Evolutionary conservation across 2,888 invertebrate genomes (phyloP).

Genomic region (Archaeoteleia sp.): DNA sequence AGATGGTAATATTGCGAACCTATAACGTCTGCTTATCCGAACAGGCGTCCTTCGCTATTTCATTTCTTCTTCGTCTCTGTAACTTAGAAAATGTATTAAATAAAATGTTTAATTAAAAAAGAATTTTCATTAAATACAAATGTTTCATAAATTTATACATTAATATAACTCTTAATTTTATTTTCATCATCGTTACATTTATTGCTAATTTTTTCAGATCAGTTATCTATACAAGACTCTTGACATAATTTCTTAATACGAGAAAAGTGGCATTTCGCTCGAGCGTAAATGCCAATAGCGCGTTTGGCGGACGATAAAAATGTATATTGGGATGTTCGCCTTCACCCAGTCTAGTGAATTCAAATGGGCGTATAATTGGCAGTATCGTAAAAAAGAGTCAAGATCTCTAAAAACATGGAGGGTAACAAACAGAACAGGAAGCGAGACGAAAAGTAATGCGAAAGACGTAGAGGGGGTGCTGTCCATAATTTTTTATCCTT

Average conservation of each 20-base stretch:
- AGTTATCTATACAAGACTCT: constrained; percentile 32
- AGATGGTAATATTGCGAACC: constrained; percentile 11
- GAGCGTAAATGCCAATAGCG: constrained; percentile 44
- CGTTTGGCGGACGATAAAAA: constrained; percentile 59
- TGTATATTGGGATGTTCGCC: constrained; percentile 68
- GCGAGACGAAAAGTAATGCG: constrained; percentile 54
- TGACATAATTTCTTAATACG: constrained; percentile 42
- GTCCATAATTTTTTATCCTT: constrained; percentile 72
- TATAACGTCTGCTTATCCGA: too few relatives aligned
- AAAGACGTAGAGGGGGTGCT: constrained; percentile 49
- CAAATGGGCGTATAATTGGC: constrained; percentile 75
- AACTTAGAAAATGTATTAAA: too few relatives aligned
- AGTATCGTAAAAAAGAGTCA: constrained; percentile 74
- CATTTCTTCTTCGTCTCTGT: too few relatives aligned
- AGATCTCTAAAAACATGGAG: constrained; percentile 53
- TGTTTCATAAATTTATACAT: too few relatives aligned
- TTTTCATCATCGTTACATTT: too few relatives aligned
- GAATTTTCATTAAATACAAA: too few relatives aligned
- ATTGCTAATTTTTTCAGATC: constrained; percentile 27
- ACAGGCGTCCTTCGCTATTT: too few relatives aligned
- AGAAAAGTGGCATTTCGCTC: constrained; percentile 26
- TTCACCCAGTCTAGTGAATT: constrained; percentile 71
- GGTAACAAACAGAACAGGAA: constrained; percentile 56
- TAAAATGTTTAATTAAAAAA: too few relatives aligned
- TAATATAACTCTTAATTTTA: too few relatives aligned